Evolutionary conservation across 2,797 vertebrate species (phyloP).

Genomic region (Yasuhikotakia modesta): DNA sequence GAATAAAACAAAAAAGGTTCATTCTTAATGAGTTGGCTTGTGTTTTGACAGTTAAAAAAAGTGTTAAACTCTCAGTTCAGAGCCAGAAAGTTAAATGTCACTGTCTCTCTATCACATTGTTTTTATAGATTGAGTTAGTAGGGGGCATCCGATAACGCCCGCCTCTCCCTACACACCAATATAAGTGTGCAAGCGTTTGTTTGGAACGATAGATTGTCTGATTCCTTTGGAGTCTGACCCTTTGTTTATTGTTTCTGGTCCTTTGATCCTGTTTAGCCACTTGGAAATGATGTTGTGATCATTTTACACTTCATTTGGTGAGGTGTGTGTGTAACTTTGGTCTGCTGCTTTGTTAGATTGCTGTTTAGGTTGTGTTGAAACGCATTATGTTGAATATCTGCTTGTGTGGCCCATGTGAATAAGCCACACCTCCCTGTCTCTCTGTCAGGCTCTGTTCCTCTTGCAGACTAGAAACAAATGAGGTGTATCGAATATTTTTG

Average conservation of each 20-base stretch:
- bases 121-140: neutral
- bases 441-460: neutral
- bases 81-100: neutral
- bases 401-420: neutral
- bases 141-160: neutral
- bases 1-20: too few species aligned
- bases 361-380: neutral
- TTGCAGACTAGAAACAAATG: neutral
- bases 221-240: neutral
- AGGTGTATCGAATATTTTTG: neutral
- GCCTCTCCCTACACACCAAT: neutral
- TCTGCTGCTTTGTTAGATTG: neutral
- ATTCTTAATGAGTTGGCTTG: too few species aligned
- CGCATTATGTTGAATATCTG: constrained; percentile 15
- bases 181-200: constrained; percentile 17
- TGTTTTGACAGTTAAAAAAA: neutral
- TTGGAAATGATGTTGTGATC: constrained; percentile 19
- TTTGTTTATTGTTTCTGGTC: constrained; percentile 38
- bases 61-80: neutral
- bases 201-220: constrained; percentile 6
- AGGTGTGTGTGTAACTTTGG: constrained; percentile 24
- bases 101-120: neutral
- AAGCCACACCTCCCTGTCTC: neutral
- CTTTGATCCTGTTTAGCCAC: constrained; percentile 1
- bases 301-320: constrained; percentile 14